Evolutionary conservation across 2,888 invertebrate genomes (phyloP), one percentile per base, ranked within the genome.

Genomic region (Cheilosia impressa): DNA sequence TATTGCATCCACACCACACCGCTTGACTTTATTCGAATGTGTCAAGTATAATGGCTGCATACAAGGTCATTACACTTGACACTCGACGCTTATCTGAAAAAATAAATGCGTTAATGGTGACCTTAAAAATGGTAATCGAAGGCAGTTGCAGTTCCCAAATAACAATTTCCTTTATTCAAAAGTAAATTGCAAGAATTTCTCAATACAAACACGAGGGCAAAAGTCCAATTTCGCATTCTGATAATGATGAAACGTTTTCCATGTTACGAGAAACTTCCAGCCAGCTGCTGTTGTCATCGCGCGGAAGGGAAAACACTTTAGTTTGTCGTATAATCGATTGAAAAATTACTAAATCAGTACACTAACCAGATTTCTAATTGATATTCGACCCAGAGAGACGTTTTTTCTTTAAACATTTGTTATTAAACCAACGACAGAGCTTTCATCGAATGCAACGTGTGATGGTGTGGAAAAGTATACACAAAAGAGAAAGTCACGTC

Each of bases 291-390:
- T 9, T 58, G 15, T 52, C 55, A 19, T 43, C 17, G 6, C 27
- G 5, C 13, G n/a, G 34, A 34, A 24, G 10, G 22, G 15, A 13
- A 55, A 6, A 34, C 45, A 57, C 43, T 43, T 45, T 17, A 65
- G 17, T 50, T 27, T 27, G 27, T 6, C 22, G 19, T 50, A 22
- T 65, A 73, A 79, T 84, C 83, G 68, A 83, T 73, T 55, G 6
- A 45, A 78, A 58, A 78, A 78, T 83, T 68, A 65, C 69, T 79
- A 65, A 53, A 79, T 75, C 79, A 57, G 57, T 53, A 65, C 62
- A 75, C 63, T 69, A 75, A 75, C 58, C 68, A 65, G 73, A 63
- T 79, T 84, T 75, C 73, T 75, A 84, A 76, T 76, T 84, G 75
- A 80, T 76, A 84, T 80, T 69, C 77, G 60, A 80, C 75, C 52